A percentile compares a stretch with the other conserved stretches of the same genome.
Conservation (phyloP, 2,888 invertebrate species). For the Polydrusus pterygomalis region DNA sequence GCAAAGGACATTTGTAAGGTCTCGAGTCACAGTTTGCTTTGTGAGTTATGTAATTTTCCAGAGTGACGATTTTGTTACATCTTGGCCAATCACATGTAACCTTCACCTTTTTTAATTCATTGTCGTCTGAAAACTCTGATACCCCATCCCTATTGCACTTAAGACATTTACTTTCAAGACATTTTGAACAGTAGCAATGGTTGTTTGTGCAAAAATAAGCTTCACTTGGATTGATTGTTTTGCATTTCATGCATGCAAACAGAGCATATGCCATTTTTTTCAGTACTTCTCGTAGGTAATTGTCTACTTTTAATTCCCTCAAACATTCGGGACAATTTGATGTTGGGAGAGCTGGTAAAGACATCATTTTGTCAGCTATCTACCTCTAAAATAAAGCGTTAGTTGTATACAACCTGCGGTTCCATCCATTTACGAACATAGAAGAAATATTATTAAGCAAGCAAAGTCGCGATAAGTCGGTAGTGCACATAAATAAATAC, state of each 20-base stretch:
- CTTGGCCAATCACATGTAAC: conserved; percentile 26
- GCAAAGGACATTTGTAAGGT: conserved; percentile 24
- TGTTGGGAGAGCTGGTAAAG: neutral
- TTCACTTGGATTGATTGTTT: neutral
- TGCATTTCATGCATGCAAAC: conserved; percentile 19
- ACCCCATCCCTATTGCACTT: neutral
- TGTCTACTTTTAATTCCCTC: neutral
- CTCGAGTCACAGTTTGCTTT: neutral
- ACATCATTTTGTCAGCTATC: neutral
- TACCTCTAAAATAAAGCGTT: neutral
- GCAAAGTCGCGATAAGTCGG: too few relatives aligned
- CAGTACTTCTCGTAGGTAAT: neutral
- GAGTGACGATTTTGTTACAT: neutral
- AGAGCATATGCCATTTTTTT: conserved; percentile 18
- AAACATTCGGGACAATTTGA: neutral
- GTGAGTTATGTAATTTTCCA: conserved; percentile 9
- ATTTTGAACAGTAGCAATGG: neutral
- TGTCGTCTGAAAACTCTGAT: conserved; percentile 1
- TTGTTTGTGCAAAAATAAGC: too few relatives aligned
- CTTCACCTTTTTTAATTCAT: conserved; percentile 15
- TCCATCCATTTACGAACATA: neutral
- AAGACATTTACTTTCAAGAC: neutral
- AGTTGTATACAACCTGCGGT: too few relatives aligned
- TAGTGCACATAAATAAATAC: too few relatives aligned
- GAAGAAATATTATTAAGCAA: too few relatives aligned